Evolutionary conservation across 1,140 invertebrate genomes (phyloP).

Genomic region (Oryzaephilus surinamensis): DNA sequence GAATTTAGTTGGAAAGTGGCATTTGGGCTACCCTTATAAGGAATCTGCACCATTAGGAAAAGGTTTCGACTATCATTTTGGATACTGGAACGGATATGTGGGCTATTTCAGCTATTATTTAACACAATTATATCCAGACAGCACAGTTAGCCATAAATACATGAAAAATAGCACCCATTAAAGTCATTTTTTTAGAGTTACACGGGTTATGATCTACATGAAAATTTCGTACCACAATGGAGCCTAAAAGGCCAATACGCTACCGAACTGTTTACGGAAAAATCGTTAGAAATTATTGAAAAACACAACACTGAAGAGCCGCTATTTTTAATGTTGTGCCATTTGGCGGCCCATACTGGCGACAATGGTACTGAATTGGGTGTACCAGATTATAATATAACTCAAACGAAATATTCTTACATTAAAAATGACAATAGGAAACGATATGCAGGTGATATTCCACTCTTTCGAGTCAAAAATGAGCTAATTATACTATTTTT

Average conservation of each 20-base stretch:
- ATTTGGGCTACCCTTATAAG: constrained; percentile 45
- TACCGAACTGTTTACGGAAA: constrained; percentile 65
- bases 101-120: constrained; percentile 47
- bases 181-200: constrained; percentile 5
- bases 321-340: constrained; percentile 69
- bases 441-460: constrained; percentile 59
- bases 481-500: not conserved
- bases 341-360: constrained; percentile 70
- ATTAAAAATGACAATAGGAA: constrained; percentile 62
- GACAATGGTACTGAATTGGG: constrained; percentile 51
- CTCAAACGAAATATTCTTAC: constrained; percentile 61
- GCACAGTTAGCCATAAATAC: not conserved
- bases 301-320: constrained; percentile 48
- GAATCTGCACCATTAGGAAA: constrained; percentile 42
- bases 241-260: constrained; percentile 53
- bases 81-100: constrained; percentile 53
- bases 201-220: constrained; percentile 26
- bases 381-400: constrained; percentile 62
- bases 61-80: constrained; percentile 54
- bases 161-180: not conserved
- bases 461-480: not conserved
- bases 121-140: not conserved
- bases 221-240: constrained; percentile 35
- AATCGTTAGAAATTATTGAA: constrained; percentile 58
- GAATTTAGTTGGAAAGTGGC: constrained; percentile 88